Evolutionary conservation across 2,888 invertebrate genomes (phyloP).

Genomic region (Unio pictorum): DNA sequence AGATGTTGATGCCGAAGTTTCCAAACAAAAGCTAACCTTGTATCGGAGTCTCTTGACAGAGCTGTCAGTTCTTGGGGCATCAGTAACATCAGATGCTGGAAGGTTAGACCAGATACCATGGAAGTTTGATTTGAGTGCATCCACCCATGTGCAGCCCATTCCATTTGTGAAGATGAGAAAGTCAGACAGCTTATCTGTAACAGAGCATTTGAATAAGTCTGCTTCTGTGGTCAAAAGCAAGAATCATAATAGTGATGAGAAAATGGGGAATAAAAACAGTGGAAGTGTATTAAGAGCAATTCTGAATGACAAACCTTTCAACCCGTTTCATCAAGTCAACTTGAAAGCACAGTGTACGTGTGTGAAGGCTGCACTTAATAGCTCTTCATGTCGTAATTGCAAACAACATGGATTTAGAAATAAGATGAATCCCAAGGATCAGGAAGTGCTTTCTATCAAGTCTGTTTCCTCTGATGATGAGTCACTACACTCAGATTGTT

Average conservation of each 20-base stretch:
- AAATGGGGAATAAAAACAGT: too few species aligned
- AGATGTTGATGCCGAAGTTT: slow-evolving; percentile 50
- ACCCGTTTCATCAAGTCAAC: too few species aligned
- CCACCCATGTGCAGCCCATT: too few species aligned
- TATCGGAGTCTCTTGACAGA: slow-evolving; percentile 53
- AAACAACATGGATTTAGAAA: not conserved
- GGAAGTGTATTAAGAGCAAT: too few species aligned
- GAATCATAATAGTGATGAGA: too few species aligned
- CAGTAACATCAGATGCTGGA: slow-evolving; percentile 5
- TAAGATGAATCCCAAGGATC: slow-evolving; percentile 18
- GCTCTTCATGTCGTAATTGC: not conserved
- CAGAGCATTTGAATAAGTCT: too few species aligned
- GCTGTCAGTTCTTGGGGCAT: slow-evolving; percentile 24
- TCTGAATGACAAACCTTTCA: too few species aligned
- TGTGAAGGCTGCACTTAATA: not conserved
- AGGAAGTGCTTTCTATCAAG: slow-evolving; percentile 38
- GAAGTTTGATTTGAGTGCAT: too few species aligned
- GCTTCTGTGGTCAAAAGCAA: too few species aligned
- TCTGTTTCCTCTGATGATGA: slow-evolving; percentile 49
- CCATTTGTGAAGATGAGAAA: too few species aligned
- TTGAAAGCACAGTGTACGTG: not conserved
- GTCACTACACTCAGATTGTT: slow-evolving; percentile 29
- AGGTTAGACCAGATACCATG: too few species aligned
- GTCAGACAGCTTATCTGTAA: too few species aligned
- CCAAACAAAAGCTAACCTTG: slow-evolving; percentile 48